Conservation (phyloP, 2,888 invertebrate genomes). For the Oithona nana region DNA sequence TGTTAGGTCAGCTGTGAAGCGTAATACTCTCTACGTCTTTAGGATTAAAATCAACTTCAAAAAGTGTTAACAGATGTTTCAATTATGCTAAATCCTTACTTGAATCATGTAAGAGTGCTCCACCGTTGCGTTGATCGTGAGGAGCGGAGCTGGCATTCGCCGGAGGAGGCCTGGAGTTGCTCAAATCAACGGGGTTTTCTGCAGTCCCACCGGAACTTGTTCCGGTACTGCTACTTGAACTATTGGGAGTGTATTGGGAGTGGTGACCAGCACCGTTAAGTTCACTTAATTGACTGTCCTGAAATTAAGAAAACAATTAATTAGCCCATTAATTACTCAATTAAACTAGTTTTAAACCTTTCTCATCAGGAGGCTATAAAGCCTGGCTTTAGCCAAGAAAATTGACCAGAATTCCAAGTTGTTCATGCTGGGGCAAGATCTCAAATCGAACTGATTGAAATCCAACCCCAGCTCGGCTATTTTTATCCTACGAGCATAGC, state of each 20-base stretch:
- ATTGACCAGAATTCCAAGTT: not conserved
- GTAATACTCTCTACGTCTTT: not conserved
- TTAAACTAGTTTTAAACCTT: not conserved
- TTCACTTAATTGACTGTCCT: not conserved
- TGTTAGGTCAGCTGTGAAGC: too few species aligned
- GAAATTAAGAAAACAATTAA: too few species aligned
- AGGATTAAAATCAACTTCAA: not conserved
- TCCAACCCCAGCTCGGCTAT: too few species aligned
- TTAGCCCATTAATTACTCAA: too few species aligned
- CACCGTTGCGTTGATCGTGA: constrained; percentile 16
- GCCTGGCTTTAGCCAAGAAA: not conserved
- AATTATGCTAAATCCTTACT: too few species aligned
- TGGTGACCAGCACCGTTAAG: not conserved
- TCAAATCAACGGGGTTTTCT: constrained; percentile 13
- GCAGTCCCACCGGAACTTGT: not conserved
- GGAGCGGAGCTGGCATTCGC: too few species aligned
- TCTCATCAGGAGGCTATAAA: not conserved
- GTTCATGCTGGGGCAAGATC: too few species aligned
- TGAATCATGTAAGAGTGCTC: constrained; percentile 22
- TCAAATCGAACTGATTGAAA: too few species aligned
- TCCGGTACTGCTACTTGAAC: not conserved
- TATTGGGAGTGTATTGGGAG: not conserved
- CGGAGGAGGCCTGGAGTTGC: not conserved
- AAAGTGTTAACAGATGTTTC: not conserved
- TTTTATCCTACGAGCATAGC: too few species aligned